Percentiles rank a stretch among this genome's conserved stretches.
phyloP scores from a whole-genome alignment of 2,113 vertebrate species.

The Grantiella picta region DNA sequence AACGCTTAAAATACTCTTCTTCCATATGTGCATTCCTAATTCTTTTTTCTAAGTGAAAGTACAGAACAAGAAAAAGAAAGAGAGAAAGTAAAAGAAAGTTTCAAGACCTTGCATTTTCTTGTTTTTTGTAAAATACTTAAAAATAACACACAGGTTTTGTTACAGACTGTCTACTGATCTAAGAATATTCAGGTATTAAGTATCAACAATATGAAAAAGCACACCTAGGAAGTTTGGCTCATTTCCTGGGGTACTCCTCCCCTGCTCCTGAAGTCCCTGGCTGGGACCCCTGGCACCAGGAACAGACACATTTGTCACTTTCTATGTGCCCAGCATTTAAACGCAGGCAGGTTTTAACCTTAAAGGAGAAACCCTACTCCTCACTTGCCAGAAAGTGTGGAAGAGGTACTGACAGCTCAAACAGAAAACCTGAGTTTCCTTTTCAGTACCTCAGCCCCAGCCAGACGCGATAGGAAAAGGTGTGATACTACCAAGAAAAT shows the following conservation, averaged over 20 bases:
- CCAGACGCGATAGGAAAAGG: accelerated
- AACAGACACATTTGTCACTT: background rate
- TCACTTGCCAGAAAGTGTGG: background rate
- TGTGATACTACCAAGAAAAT: background rate
- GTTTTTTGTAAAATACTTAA: background rate
- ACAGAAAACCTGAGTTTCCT: background rate
- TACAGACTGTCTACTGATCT: background rate
- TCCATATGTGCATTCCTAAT: background rate
- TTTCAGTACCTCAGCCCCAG: background rate
- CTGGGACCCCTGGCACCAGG: background rate
- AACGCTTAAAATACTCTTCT: background rate
- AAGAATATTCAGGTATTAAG: background rate
- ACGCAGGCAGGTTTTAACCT: background rate
- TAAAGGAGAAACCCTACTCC: background rate
- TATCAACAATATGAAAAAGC: accelerated
- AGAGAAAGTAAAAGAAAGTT: background rate
- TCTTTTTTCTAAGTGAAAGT: background rate
- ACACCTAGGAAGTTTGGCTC: background rate
- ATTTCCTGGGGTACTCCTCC: background rate
- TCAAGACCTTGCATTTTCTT: background rate
- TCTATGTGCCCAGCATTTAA: background rate
- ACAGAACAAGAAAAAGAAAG: background rate
- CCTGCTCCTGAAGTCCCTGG: background rate
- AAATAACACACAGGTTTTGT: background rate
- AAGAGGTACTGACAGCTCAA: background rate